Conservation (phyloP, 2,888 invertebrate genomes). For the Operophtera brumata region DNA sequence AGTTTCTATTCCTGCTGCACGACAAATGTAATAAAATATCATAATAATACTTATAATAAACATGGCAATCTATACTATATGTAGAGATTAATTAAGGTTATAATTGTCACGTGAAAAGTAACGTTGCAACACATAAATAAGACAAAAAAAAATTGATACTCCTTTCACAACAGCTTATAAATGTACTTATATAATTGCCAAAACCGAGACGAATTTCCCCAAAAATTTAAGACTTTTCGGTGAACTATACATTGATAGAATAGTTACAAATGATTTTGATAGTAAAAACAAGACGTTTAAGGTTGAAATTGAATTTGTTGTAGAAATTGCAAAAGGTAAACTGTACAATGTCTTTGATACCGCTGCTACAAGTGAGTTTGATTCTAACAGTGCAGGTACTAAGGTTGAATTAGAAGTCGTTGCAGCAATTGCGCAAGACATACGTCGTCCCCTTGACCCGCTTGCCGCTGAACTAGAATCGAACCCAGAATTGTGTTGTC, state of each 20-base stretch:
- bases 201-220: conserved; percentile 10
- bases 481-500: conserved; percentile 46
- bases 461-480: conserved; percentile 54
- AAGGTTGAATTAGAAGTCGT: conserved; percentile 37
- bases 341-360: conserved; percentile 14
- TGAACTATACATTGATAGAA: conserved; percentile 5
- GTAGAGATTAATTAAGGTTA: too few species aligned
- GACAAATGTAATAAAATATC: too few species aligned
- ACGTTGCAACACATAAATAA: too few species aligned
- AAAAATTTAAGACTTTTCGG: background rate
- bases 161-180: conserved; percentile 3
- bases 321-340: conserved; percentile 10
- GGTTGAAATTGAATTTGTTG: conserved; percentile 33
- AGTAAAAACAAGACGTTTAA: conserved; percentile 27
- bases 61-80: too few species aligned
- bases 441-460: conserved; percentile 59
- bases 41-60: too few species aligned
- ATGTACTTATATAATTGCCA: background rate
- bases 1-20: too few species aligned
- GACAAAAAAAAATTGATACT: background rate
- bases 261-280: conserved; percentile 5
- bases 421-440: conserved; percentile 49
- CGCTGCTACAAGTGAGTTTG: conserved; percentile 1
- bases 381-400: conserved; percentile 19
- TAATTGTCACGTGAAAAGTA: too few species aligned